Evolutionary conservation across 92 coral and sea anemone species (phyloP), one percentile per base, ranked within the genome.

Genomic region (Zoanthus gigantus): DNA sequence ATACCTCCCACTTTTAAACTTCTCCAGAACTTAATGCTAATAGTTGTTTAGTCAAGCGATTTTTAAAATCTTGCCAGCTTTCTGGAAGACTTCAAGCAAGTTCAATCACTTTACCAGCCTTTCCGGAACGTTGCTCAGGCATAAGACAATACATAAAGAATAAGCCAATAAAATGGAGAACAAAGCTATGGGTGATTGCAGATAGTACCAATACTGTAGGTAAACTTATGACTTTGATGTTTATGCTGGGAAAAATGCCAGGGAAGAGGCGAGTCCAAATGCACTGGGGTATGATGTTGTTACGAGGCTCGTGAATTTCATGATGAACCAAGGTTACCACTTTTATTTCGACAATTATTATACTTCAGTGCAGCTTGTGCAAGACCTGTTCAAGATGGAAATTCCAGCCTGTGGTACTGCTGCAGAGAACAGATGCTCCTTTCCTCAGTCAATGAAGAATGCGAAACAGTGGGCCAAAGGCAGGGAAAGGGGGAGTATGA

Each of bases 271-370:
- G 54, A 13, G 77, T 72, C 23, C 53, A 14, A 72, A 94, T 94
- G 92, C 93, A 23, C 88, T 94, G 34, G 97, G 89, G 7, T 94
- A 92, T 86, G 93, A 91, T 90, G 91, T 92, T 9, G 94, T 94
- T 5, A 92, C 87, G 93, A 81, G 82, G 72, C 85, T 94, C 0
- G 74, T 85, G 86, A 15, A 68, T 45, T 87, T 89, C 67, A 29
- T 71, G 48, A 54, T 87, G 16, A 76, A 86, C 63, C 93, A 92
- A 47, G 97, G 97, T 29, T 94, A 94, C 72, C 93, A 94, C 77
- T 47, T 94, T 18, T 94, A 46, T 89, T 67, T 90, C 45, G 94
- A 94, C 61, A 88, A 92, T 67, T 88, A 68, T 77, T 94, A 85
- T 69, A 85, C 92, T 5, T 92, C 94, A 14, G 71, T 90, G 9